These are phyloP conservation scores for Anoplopoma fimbria DNA, from an alignment of 2,113 vertebrate species.

Conservation along the genomic window DNA sequence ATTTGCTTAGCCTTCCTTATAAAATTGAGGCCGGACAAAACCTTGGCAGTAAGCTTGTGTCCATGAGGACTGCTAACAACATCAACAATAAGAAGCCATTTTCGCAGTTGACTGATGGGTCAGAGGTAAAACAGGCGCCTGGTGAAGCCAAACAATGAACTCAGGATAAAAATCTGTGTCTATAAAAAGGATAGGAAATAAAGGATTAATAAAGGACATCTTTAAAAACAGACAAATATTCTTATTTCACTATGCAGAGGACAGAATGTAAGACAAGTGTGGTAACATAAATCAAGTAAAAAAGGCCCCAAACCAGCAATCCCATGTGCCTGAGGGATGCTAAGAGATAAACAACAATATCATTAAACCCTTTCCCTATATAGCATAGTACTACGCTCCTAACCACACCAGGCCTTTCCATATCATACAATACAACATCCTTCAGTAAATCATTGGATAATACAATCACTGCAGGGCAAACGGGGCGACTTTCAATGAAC, in stretches of 20 bases:
- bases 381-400: slow-evolving; percentile 28
- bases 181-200: slow-evolving; percentile 23
- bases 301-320: slow-evolving; percentile 73
- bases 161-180: slow-evolving; percentile 12
- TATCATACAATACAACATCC: slow-evolving; percentile 52
- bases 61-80: slow-evolving; percentile 40
- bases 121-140: slow-evolving; percentile 51
- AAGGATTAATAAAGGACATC: slow-evolving; percentile 24
- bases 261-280: slow-evolving; percentile 63
- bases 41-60: slow-evolving; percentile 45
- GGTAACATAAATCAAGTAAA: slow-evolving; percentile 61
- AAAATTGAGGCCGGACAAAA: slow-evolving; percentile 43
- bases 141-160: slow-evolving; percentile 40
- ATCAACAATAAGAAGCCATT: slow-evolving; percentile 22
- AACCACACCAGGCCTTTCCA: slow-evolving; percentile 35
- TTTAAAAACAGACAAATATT: slow-evolving; percentile 47
- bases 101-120: slow-evolving; percentile 42
- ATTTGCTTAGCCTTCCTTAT: slow-evolving; percentile 35
- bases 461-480: slow-evolving; percentile 59
- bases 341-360: slow-evolving; percentile 56
- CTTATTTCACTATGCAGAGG: slow-evolving; percentile 25
- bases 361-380: slow-evolving; percentile 39
- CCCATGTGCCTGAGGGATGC: slow-evolving; percentile 76
- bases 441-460: slow-evolving; percentile 55
- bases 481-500: slow-evolving; percentile 28